Evolutionary conservation across 1,140 invertebrate genomes (phyloP), one percentile per base, ranked within the genome.

Genomic region (Hycleus cichorii): DNA sequence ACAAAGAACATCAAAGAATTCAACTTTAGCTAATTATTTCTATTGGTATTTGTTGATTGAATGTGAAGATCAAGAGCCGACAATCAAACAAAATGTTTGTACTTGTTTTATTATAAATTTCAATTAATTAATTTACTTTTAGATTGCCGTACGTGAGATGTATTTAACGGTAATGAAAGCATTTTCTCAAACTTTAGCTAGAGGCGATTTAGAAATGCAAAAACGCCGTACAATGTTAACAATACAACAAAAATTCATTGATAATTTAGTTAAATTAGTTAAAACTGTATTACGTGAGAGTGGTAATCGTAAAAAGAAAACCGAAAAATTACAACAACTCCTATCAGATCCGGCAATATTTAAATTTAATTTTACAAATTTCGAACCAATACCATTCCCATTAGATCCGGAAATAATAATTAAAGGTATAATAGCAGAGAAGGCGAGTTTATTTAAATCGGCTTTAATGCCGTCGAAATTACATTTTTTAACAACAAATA

Each of bases 41-140:
- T 98, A 93, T 75, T 99, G 96, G 96, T 97, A 96, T 78, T 76
- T 98, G 44, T 81, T 88, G 24, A 91, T 95, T 42, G 95, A 98
- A 76, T 93, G 93, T 73, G 93, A 95, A 74, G 89, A 93, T 71
- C 80, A 81, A 58, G 81, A 81, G 45, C 78, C 83, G 3, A 76
- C 81, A 46, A 78, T 81, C 48, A 89, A 89, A 72, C 84, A 88
- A 76, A 89, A 91, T 70, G 81, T 81, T 18, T 18, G 18, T 42
- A 80, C 0, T 1, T 10, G 47, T 10, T 44, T 59, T 49, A 39
- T 32, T 32, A 32, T 32, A 7, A 5, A 32, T 18, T 18, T 18
- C 18, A 1, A 18, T 18, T 18, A 18, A 18, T 18, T 18, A 18
- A 18, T 32, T 47, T 57, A 51, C 55, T 63, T 67, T n/a, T 49